phyloP scores from a whole-genome alignment of 1,140 invertebrate genomes.

The Bombyx mori region ASM3026992v2 NC_085134.1:8515501-8516000 shows the following conservation, averaged over 20 bases:
- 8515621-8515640: conserved; percentile 38
- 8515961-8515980: conserved; percentile 40
- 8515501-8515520: conserved; percentile 47
- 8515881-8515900: conserved; percentile 71
- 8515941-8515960: conserved; percentile 30
- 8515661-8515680: conserved; percentile 47
- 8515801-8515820: conserved; percentile 56
- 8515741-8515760: conserved; percentile 81
- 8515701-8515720: conserved; percentile 80
- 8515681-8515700: conserved; percentile 57
- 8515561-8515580: conserved; percentile 26
- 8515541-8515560: conserved; percentile 32
- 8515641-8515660: conserved; percentile 42
- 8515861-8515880: conserved; percentile 69
- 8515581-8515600: conserved; percentile 43
- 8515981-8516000: conserved; percentile 27
- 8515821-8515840: conserved; percentile 76
- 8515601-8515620: conserved; percentile 48
- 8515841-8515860: conserved; percentile 63
- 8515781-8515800: conserved; percentile 72
- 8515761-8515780: conserved; percentile 72
- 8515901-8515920: conserved; percentile 52
- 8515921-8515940: conserved; percentile 47
- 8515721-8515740: conserved; percentile 88
- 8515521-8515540: conserved; percentile 53